These are phyloP conservation scores for Bombus vancouverensis DNA, from an alignment of 1,140 invertebrate genomes.

Conservation along the genomic window DNA sequence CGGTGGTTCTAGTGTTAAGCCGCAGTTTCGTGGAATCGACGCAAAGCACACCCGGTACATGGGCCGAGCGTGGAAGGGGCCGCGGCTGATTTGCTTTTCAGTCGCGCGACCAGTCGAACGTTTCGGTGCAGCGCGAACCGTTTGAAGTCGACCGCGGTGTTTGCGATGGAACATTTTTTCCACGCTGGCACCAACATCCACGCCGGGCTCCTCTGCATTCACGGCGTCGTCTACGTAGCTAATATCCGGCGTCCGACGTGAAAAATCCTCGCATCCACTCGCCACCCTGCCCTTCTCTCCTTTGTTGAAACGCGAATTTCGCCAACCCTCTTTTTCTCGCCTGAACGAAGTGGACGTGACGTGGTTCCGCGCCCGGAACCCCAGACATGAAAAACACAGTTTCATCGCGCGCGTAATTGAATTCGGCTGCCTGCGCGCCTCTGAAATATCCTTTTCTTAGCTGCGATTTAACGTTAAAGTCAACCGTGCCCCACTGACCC, in stretches of 20 bases:
- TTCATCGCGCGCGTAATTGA: neutral
- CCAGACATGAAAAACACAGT: neutral
- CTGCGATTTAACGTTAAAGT: neutral
- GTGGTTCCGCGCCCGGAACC: neutral
- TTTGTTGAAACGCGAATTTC: neutral
- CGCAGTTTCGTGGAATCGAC: too few relatives aligned
- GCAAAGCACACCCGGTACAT: too few relatives aligned
- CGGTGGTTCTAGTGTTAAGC: too few relatives aligned
- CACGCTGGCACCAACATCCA: neutral
- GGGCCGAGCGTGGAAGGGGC: too few relatives aligned
- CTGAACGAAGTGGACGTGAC: neutral
- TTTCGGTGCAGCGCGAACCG: neutral
- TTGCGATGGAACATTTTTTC: neutral
- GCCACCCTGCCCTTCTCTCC: neutral
- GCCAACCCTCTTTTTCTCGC: neutral
- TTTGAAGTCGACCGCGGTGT: constrained; percentile 25
- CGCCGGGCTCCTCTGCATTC: neutral
- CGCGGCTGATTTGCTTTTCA: constrained; percentile 18
- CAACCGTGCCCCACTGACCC: too few relatives aligned
- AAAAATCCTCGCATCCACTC: neutral
- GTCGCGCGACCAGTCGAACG: neutral
- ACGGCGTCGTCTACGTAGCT: neutral
- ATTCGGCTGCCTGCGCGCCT: neutral
- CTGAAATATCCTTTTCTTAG: neutral
- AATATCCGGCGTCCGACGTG: constrained; percentile 27